Evolutionary conservation across 2,888 invertebrate species (phyloP).

Genomic region (Sturmia bella): DNA sequence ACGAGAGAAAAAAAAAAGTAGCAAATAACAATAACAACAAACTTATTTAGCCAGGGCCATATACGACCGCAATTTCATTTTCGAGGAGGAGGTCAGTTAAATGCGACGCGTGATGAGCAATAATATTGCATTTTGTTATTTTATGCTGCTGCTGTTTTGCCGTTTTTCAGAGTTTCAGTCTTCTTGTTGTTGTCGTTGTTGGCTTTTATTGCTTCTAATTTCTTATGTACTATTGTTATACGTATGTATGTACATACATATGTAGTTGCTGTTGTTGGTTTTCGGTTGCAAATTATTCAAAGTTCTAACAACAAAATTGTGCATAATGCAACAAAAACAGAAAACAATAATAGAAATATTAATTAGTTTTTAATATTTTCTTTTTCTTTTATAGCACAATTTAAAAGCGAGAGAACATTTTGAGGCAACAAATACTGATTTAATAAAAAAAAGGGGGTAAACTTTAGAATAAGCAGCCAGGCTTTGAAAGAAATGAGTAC

Average conservation of each 20-base stretch:
- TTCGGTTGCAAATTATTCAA: conserved; percentile 43
- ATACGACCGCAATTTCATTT: conserved; percentile 69
- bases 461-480: no score
- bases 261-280: conserved; percentile 14
- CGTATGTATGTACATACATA: no score
- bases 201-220: conserved; percentile 11
- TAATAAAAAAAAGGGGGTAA: no score
- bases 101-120: conserved; percentile 68
- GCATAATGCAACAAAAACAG: conserved; percentile 21
- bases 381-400: no score
- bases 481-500: no score
- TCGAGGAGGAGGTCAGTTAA: conserved; percentile 69
- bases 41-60: conserved; percentile 65
- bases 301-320: conserved; percentile 27
- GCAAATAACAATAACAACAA: conserved; percentile 31
- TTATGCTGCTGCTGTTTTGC: conserved; percentile 18
- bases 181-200: conserved; percentile 5
- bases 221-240: conserved; percentile 25
- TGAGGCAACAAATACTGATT: no score
- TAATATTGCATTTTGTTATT: conserved; percentile 61
- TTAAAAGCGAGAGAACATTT: no score
- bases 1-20: conserved; percentile 20
- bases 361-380: not conserved
- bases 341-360: not conserved
- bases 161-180: no score